Evolutionary conservation across 2,797 vertebrate species (phyloP).

Genomic region (Myiothlypis chrysogaster): DNA sequence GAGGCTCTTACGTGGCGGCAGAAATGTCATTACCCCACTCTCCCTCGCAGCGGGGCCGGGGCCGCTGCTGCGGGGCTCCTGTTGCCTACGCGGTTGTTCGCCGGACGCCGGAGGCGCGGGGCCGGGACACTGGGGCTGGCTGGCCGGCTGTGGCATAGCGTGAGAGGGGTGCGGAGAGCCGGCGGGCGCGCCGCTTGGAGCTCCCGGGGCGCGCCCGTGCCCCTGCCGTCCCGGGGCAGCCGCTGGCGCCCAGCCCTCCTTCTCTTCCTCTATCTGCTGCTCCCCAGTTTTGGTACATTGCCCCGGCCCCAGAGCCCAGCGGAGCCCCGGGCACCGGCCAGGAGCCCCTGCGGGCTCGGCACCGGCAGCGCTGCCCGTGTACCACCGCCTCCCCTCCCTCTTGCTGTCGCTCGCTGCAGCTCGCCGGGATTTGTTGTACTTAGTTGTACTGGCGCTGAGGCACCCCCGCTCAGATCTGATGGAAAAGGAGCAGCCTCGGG

Average conservation of each 20-base stretch:
- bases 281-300: background rate
- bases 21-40: background rate
- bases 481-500: background rate
- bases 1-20: background rate
- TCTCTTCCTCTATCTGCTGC: background rate
- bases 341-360: background rate
- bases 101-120: fast-evolving
- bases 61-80: background rate
- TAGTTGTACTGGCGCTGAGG: background rate
- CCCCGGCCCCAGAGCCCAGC: no score
- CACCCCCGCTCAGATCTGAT: background rate
- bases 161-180: no score
- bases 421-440: background rate
- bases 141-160: background rate
- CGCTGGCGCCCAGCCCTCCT: background rate
- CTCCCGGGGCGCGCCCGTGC: background rate
- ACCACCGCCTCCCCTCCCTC: background rate
- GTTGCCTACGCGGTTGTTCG: background rate
- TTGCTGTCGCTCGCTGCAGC: background rate
- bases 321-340: background rate
- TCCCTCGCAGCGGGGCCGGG: background rate
- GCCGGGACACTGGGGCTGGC: background rate
- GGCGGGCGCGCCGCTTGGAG: no score
- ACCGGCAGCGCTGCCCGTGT: background rate
- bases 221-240: background rate